Evolutionary conservation across 2,888 invertebrate species (phyloP), one percentile per base, ranked within the genome.

Genomic region (Xestia xanthographa): DNA sequence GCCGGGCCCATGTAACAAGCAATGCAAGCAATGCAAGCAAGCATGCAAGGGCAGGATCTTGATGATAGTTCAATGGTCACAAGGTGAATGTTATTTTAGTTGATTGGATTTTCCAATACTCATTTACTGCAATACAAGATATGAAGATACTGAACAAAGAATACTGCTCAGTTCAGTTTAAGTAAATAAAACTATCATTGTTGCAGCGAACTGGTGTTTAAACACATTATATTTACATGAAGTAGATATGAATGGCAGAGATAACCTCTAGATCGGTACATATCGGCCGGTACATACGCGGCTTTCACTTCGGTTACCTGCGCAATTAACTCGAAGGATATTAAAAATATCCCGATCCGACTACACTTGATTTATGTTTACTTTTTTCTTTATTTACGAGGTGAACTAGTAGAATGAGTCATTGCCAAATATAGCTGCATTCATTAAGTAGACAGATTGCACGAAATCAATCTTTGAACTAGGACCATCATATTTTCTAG

Each of bases 311-410:
- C 63, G 48, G 41, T 60, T 62, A 78, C 72, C 82, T 65, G 65
- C 48, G 67, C 56, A 79, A 82, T 79, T 79, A 79, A 67, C 11
- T 45, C 48, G 79, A 82, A 83, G 82, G 83, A 82, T 82, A 83
- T 68, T 56, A 71, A 75, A 83, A 68, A 68, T 41, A 53, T 77
- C n/a, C n/a, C n/a, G n/a, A n/a, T n/a, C 53, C 29, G 17, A 77
- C 62, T 56, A 5, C 17, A 74, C 67, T 60, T 67, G 74, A 72
- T 82, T 70, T 81, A 78, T 82, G 38, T 48, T 74, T 12, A 50
- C 14, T 60, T 71, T 53, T 76, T 73, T n/a, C n/a, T n/a, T 53
- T 43, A 6, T 79, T 62, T 14, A 63, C 70, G 66, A 82, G 82
- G 83, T 74, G 53, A 71, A 60, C 82, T 82, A 66, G 72, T 41